A percentile compares a stretch with the other conserved stretches of the same genome.
Evolutionary conservation across 2,888 invertebrate species (phyloP).

Genomic region (Agrenia bidenticulata): DNA sequence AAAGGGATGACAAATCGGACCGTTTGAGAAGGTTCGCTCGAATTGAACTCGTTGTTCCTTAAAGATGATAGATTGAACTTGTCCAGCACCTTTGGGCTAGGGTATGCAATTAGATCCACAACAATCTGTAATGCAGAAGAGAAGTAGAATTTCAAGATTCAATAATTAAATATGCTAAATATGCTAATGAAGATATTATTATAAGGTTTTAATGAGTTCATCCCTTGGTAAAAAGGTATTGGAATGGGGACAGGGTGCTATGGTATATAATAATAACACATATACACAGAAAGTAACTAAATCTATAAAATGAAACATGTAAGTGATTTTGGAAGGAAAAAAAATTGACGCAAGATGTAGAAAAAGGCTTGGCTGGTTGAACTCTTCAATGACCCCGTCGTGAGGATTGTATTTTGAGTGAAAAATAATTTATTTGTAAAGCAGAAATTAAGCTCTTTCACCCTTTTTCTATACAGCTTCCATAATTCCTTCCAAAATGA

Average conservation of each 20-base stretch:
- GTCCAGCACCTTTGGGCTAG: slow-evolving; percentile 55
- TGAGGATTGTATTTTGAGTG: slow-evolving; percentile 4
- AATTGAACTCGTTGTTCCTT: slow-evolving; percentile 50
- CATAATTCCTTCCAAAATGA: too few relatives aligned
- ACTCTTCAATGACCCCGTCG: slow-evolving; percentile 13
- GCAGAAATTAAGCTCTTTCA: too few relatives aligned
- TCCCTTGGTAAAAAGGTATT: neutral
- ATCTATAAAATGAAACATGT: too few relatives aligned
- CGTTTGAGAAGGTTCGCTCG: slow-evolving; percentile 54
- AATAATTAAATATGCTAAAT: neutral
- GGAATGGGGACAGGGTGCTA: slow-evolving; percentile 1
- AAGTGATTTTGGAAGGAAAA: neutral
- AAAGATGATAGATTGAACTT: slow-evolving; percentile 55
- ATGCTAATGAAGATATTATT: neutral
- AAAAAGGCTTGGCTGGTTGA: slow-evolving; percentile 13
- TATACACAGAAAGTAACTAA: neutral
- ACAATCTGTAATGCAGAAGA: slow-evolving; percentile 52
- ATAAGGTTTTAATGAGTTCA: neutral
- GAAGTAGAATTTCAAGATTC: neutral
- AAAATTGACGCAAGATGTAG: slow-evolving; percentile 1
- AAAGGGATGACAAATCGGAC: slow-evolving; percentile 59
- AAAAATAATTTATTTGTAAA: slow-evolving; percentile 8
- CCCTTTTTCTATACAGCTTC: too few relatives aligned
- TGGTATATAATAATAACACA: neutral
- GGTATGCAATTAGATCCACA: slow-evolving; percentile 56